Base-by-base conservation (phyloP, 1,140 invertebrate genomes). In the Drosophila hydei region DNA sequence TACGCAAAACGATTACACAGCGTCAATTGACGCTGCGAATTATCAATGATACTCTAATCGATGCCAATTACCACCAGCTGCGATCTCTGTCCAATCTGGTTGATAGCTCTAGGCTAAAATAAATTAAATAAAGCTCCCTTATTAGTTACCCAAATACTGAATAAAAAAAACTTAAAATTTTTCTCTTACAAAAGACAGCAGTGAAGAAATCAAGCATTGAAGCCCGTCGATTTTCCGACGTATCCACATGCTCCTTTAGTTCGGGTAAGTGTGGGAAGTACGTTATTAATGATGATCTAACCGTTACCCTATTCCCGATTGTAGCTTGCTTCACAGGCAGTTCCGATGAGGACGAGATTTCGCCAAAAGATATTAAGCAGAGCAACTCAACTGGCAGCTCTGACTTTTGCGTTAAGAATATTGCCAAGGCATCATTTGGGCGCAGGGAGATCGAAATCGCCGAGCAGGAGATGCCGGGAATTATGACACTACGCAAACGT, bases 391-490 rank as follows among this genome's bases (percentile, higher is more conserved):
- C 93, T 59, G 96, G 96, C 7, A 95, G 94, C 74, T 93, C 93
- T 0, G 97, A 98, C 89, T 98, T 98, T 92, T 98, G 97, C 90
- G 96, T 98, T 1, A 94, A 95, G 55, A 97, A 97, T 91, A 96
- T 99, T 47, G 95, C 96, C 47, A 97, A 98, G 88, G 95, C 97
- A 80, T 96, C 96, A 0, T 99, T 98, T 92, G 89, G 89, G 1
- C 68, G 89, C 1, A 62, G 88, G 96, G 98, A 99, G 93, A 99
- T 99, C 76, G 98, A 99, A 92, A 99, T 99, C 73, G 98, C 98
- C 0, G 98, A 99, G 90, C 98, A 99, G 94, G 98, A 99, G 93
- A 99, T 99, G 98, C 97, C 98, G 0, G 98, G 98, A 1, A 97
- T 99, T 59, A 97, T 99, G 94, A 97, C 97, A 0, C 90, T 99